phyloP scores from a whole-genome alignment of 1,140 invertebrate genomes.

The Sarcophaga bullata region DNA sequence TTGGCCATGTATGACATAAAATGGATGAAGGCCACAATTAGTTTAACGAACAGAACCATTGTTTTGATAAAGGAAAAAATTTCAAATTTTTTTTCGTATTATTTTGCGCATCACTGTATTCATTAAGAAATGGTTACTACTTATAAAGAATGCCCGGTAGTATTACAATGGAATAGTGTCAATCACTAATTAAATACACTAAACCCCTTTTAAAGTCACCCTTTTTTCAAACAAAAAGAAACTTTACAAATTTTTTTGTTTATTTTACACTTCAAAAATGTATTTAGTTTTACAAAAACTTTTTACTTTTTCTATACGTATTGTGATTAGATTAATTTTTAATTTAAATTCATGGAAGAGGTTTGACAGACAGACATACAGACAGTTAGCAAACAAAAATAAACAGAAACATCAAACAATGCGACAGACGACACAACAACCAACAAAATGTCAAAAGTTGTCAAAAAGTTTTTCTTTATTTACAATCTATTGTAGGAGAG shows the following conservation, averaged over 20 bases:
- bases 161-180: too few relatives aligned
- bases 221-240: background rate
- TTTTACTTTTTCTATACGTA: background rate
- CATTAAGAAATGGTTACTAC: too few relatives aligned
- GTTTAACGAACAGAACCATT: too few relatives aligned
- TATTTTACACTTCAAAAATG: slow-evolving; percentile 4
- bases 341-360: background rate
- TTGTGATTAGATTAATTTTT: slow-evolving; percentile 20
- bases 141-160: too few relatives aligned
- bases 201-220: background rate
- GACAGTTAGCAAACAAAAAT: slow-evolving; percentile 3
- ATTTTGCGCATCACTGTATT: too few relatives aligned
- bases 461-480: slow-evolving; percentile 10
- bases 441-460: slow-evolving; percentile 19
- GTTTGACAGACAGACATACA: background rate
- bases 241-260: background rate
- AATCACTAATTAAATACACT: background rate
- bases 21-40: too few relatives aligned
- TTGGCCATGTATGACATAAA: too few relatives aligned
- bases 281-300: slow-evolving; percentile 4
- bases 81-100: too few relatives aligned
- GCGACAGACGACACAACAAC: background rate
- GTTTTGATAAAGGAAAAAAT: too few relatives aligned
- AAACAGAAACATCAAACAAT: background rate
- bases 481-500: background rate